Conservation (phyloP, 2,797 vertebrate species). For the Myotis planiceps region DNA sequence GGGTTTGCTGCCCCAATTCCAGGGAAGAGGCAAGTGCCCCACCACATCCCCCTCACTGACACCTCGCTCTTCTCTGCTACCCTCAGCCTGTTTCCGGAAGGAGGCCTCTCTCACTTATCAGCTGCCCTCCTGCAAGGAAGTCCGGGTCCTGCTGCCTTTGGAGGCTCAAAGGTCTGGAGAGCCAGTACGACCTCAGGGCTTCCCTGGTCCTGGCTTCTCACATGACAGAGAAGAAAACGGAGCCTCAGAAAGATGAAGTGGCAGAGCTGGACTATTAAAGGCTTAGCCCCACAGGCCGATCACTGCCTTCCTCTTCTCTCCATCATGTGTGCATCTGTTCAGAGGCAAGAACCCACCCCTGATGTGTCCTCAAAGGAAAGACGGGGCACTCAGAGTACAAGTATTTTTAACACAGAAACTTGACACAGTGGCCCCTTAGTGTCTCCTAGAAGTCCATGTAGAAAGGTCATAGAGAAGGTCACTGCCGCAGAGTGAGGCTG, state of each 20-base stretch:
- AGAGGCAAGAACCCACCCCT: neutral
- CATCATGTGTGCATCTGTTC: neutral
- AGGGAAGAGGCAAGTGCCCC: neutral
- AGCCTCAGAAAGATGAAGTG: neutral
- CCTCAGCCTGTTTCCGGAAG: neutral
- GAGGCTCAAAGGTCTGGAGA: neutral
- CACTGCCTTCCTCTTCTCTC: neutral
- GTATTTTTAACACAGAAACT: neutral
- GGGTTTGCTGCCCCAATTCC: neutral
- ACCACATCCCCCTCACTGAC: accelerated
- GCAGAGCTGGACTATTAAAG: no score
- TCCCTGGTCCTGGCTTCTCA: neutral
- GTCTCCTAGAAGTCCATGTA: neutral
- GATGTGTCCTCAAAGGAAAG: neutral
- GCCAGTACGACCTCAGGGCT: neutral
- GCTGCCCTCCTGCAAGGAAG: neutral
- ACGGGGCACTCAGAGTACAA: neutral
- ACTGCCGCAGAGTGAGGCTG: neutral
- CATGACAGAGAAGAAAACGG: neutral
- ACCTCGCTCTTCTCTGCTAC: accelerated
- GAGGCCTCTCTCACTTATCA: neutral
- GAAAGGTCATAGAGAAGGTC: neutral
- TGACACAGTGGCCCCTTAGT: neutral
- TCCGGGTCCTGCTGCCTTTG: neutral
- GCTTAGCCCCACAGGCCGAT: neutral